Percentiles rank a stretch among this genome's conserved stretches.
phyloP scores from a whole-genome alignment of 1,140 invertebrate species.

The Euwallacea similis region DNA sequence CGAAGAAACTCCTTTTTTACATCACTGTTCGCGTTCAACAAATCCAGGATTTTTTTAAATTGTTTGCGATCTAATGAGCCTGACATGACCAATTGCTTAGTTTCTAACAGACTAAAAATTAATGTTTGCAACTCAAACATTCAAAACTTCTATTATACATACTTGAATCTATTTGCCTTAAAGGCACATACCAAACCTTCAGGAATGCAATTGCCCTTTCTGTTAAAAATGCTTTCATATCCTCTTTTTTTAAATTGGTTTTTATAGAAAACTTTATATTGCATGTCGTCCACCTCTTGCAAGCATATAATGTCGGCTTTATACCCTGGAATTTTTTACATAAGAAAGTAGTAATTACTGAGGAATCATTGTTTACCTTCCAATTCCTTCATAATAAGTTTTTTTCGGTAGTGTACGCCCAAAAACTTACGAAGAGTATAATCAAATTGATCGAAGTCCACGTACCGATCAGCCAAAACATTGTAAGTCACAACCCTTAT shows the following conservation, averaged over 20 bases:
- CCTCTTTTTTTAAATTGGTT: conserved; percentile 40
- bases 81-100: conserved; percentile 29
- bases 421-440: conserved; percentile 81
- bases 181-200: conserved; percentile 84
- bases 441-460: conserved; percentile 76
- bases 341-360: not conserved
- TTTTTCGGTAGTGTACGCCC: conserved; percentile 82
- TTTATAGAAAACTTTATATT: conserved; percentile 66
- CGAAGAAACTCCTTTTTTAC: conserved; percentile 64
- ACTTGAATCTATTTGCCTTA: conserved; percentile 63
- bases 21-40: conserved; percentile 62
- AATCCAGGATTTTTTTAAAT: conserved; percentile 63
- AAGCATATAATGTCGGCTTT: conserved; percentile 87
- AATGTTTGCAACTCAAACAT: not conserved
- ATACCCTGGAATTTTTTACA: conserved; percentile 64
- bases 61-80: conserved; percentile 43
- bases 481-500: conserved; percentile 87
- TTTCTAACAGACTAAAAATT: conserved; percentile 18
- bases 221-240: conserved; percentile 60
- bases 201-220: conserved; percentile 70
- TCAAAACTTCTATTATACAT: conserved; percentile 30
- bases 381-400: conserved; percentile 81
- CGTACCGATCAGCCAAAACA: conserved; percentile 84
- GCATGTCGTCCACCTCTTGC: conserved; percentile 85
- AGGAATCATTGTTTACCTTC: conserved; percentile 59